These are phyloP conservation scores for Drosophila bocki DNA, from an alignment of 1,140 invertebrate species.

Conservation along the genomic window DNA sequence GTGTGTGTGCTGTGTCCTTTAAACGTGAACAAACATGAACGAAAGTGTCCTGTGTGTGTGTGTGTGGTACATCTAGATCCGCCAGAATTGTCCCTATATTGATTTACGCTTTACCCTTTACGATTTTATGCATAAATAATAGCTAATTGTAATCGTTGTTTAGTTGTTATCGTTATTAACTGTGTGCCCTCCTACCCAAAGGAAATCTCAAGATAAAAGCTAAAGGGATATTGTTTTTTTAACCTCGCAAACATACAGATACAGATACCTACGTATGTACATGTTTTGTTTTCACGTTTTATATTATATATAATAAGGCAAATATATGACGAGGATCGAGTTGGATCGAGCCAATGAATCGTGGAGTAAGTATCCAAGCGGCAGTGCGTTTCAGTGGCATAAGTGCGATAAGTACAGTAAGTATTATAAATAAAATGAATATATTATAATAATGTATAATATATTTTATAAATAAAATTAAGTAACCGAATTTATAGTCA, in stretches of 20 bases:
- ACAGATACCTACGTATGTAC: constrained; percentile 14
- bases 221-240: too few relatives aligned
- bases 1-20: constrained; percentile 19
- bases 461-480: background rate
- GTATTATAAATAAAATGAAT: too few relatives aligned
- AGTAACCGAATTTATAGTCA: background rate
- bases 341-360: constrained; percentile 22
- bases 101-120: constrained; percentile 32
- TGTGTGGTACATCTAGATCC: constrained; percentile 23
- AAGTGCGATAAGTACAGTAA: background rate
- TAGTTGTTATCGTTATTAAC: constrained; percentile 15
- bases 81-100: constrained; percentile 25
- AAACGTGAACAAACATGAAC: constrained; percentile 16
- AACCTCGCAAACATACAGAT: constrained; percentile 22
- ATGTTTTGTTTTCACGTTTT: constrained; percentile 24
- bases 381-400: constrained; percentile 17
- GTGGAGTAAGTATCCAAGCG: constrained; percentile 2
- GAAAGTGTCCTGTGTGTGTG: background rate
- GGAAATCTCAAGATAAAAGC: constrained; percentile 33
- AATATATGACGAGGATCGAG: constrained; percentile 70
- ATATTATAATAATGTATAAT: too few relatives aligned
- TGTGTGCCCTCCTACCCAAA: background rate
- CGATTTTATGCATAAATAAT: constrained; percentile 31
- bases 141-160: constrained; percentile 54
- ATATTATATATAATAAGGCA: constrained; percentile 82